Percentiles rank a stretch among this genome's conserved stretches.
Conservation (phyloP, 2,113 vertebrate genomes). For the Daboia siamensis region DNA sequence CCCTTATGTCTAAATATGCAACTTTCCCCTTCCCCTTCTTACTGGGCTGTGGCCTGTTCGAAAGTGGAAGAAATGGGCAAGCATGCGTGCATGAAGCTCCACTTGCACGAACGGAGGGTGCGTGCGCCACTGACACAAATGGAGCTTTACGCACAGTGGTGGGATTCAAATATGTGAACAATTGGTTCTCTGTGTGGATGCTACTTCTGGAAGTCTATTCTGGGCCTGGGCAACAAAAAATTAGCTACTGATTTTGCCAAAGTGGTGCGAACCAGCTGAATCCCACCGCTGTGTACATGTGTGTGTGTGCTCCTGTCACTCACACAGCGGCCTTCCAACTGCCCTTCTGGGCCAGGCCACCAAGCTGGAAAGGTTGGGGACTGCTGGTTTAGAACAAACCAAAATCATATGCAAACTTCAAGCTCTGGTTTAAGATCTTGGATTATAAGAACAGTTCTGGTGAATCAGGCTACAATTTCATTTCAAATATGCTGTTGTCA, state of each 20-base stretch:
- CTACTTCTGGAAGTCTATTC: too few relatives aligned
- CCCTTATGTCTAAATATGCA: neutral
- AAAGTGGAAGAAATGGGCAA: neutral
- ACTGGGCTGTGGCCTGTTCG: neutral
- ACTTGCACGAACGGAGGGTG: too few relatives aligned
- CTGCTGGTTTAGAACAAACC: neutral
- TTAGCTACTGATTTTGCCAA: too few relatives aligned
- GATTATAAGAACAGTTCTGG: neutral
- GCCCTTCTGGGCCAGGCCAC: too few relatives aligned
- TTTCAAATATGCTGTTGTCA: neutral
- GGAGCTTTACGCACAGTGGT: neutral
- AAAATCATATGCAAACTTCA: neutral
- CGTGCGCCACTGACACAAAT: neutral
- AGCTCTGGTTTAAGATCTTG: neutral
- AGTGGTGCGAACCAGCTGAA: too few relatives aligned
- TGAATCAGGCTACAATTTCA: neutral
- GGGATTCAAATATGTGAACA: too few relatives aligned
- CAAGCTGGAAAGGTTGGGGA: neutral
- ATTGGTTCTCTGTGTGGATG: too few relatives aligned
- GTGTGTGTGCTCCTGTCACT: neutral
- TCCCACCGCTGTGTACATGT: too few relatives aligned
- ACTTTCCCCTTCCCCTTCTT: neutral
- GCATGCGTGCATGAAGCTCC: too few relatives aligned
- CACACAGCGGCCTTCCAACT: neutral
- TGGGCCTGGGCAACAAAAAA: too few relatives aligned